These are phyloP conservation scores for Allacma fusca DNA, from an alignment of 2,888 invertebrate genomes.

Conservation along the genomic window DNA sequence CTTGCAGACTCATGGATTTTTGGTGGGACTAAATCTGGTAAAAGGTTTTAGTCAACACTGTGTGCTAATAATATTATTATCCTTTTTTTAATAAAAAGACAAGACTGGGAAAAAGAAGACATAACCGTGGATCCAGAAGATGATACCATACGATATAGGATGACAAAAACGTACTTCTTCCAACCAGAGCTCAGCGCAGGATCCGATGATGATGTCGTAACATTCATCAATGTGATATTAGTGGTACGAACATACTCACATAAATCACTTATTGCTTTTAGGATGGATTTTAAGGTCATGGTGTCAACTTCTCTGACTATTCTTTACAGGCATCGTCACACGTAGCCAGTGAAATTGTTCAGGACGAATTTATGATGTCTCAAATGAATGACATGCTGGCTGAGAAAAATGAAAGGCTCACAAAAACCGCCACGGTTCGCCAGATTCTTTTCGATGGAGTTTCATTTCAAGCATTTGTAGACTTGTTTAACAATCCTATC, in stretches of 20 bases:
- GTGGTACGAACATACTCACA: slow-evolving; percentile 36
- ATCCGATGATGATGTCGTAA: slow-evolving; percentile 47
- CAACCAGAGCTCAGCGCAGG: slow-evolving; percentile 48
- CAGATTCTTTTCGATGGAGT: slow-evolving; percentile 53
- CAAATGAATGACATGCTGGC: slow-evolving; percentile 50
- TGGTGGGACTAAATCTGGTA: too few species aligned
- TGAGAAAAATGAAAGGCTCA: slow-evolving; percentile 45
- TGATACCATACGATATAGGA: slow-evolving; percentile 51
- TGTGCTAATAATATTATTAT: background rate
- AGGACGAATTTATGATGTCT: slow-evolving; percentile 48
- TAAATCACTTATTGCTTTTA: background rate
- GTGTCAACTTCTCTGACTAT: too few species aligned
- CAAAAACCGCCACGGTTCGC: slow-evolving; percentile 48
- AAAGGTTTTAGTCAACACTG: too few species aligned
- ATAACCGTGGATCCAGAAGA: slow-evolving; percentile 44
- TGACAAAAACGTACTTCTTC: slow-evolving; percentile 50
- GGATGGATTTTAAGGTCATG: background rate
- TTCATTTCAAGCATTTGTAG: slow-evolving; percentile 50
- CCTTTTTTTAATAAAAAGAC: slow-evolving; percentile 20
- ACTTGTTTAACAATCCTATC: slow-evolving; percentile 46
- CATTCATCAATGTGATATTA: slow-evolving; percentile 51
- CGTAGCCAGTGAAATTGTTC: slow-evolving; percentile 23
- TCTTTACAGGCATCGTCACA: background rate
- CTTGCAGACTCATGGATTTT: too few species aligned
- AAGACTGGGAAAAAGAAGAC: slow-evolving; percentile 49